Evolutionary conservation across 2,888 invertebrate genomes (phyloP).

Genomic region (Lasiommata megera): DNA sequence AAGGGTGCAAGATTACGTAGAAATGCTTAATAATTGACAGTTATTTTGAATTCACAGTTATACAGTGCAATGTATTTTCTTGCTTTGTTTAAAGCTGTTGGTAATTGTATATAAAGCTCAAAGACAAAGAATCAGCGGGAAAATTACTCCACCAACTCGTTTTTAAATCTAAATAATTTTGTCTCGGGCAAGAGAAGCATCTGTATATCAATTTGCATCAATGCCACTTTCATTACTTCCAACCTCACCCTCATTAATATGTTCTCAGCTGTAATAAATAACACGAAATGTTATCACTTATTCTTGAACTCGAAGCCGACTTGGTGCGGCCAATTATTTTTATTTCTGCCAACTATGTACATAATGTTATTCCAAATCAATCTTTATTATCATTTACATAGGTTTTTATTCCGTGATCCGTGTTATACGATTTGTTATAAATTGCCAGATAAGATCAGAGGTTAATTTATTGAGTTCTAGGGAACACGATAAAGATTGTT

Average conservation of each 20-base stretch:
- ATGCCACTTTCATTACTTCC: not conserved
- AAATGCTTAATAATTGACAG: too few species aligned
- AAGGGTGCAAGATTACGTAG: too few species aligned
- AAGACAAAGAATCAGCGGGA: too few species aligned
- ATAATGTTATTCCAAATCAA: not conserved
- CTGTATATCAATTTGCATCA: not conserved
- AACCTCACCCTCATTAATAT: conserved; percentile 16
- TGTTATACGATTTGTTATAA: not conserved
- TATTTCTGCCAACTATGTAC: not conserved
- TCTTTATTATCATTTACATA: not conserved
- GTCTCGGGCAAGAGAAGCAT: too few species aligned
- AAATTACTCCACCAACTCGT: too few species aligned
- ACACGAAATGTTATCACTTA: conserved; percentile 25
- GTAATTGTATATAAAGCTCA: too few species aligned
- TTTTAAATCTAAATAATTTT: too few species aligned
- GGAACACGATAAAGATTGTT: not conserved
- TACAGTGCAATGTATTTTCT: too few species aligned
- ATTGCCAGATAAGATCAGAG: conserved; percentile 6
- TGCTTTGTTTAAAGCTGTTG: too few species aligned
- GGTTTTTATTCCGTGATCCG: not conserved
- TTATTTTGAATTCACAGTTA: too few species aligned
- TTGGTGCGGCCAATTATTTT: conserved; percentile 13
- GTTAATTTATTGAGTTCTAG: conserved; percentile 5
- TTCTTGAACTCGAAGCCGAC: conserved; percentile 27
- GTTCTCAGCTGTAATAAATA: conserved; percentile 24